Evolutionary conservation across 1,140 invertebrate species (phyloP), one percentile per base, ranked within the genome.

Genomic region (Cotesia typhae): DNA sequence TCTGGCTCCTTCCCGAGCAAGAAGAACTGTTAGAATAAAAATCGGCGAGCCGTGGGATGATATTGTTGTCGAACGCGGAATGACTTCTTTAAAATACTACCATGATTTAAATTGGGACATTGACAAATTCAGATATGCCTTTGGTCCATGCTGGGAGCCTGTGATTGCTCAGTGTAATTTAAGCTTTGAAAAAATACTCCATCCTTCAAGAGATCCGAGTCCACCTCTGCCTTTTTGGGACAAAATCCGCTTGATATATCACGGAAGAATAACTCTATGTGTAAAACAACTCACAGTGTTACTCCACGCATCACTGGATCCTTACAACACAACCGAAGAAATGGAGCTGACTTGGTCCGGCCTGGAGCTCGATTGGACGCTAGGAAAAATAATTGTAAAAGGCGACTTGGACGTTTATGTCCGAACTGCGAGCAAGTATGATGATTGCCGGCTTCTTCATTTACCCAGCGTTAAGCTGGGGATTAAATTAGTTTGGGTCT

Each of bases 101-200:
- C 96, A 99, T 83, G 98, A 99, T 86, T 90, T 99, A n/a, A 97
- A 95, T 83, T 96, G 95, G 89, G 96, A 97, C 79, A 92, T 96
- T 74, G 91, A 95, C 65, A 92, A 93, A 74, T 95, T 93, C 77
- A 93, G 92, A 79, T 95, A 97, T 81, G 96, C 96, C 0, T 98
- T 99, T 86, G 98, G 98, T 0, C 95, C 97, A 0, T 99, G 97
- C 86, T 99, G 98, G 98, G 98, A 99, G 81, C 97, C 98, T 0
- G 95, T 98, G 0, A 93, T 99, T 76, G 95, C 97, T 0, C 96
- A 99, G 81, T 97, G 96, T 78, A 98, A 97, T 83, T 87, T 98
- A 12, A 93, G 94, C 79, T 97, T 92, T 88, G 95, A 94, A 82
- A 95, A 94, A 84, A 95, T 95, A 12, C 89, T 93, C 0, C 89